Evolutionary conservation across 2,888 invertebrate species (phyloP).

Genomic region (Erebia aethiops): DNA sequence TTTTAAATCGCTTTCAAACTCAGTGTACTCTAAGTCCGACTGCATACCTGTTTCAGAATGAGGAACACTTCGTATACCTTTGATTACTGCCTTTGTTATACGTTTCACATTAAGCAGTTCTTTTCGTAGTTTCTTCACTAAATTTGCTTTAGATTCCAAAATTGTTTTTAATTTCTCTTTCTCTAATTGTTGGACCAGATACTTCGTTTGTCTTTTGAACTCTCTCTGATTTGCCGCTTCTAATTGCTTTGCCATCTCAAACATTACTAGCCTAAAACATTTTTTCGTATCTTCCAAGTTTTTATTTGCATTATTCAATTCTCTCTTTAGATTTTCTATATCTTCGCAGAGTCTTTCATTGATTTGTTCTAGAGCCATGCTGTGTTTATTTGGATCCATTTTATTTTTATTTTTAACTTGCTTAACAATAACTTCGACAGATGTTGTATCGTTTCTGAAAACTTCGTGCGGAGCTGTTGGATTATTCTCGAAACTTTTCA

Average conservation of each 20-base stretch:
- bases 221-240: slow-evolving; percentile 56
- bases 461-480: slow-evolving; percentile 54
- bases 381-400: slow-evolving; percentile 22
- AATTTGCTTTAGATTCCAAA: slow-evolving; percentile 60
- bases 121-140: slow-evolving; percentile 58
- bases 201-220: slow-evolving; percentile 54
- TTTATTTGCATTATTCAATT: slow-evolving; percentile 52
- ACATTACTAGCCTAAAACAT: slow-evolving; percentile 53
- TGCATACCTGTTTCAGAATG: slow-evolving; percentile 35
- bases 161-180: slow-evolving; percentile 65
- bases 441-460: slow-evolving; percentile 67
- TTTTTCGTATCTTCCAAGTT: slow-evolving; percentile 50
- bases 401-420: slow-evolving; percentile 54
- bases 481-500: slow-evolving; percentile 16
- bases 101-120: slow-evolving; percentile 60
- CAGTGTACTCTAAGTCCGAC: slow-evolving; percentile 60
- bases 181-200: slow-evolving; percentile 59
- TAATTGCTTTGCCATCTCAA: slow-evolving; percentile 63
- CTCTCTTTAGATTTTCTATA: slow-evolving; percentile 51
- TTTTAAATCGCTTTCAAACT: slow-evolving; percentile 58
- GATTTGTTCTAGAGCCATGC: slow-evolving; percentile 16
- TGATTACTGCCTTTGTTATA: slow-evolving; percentile 59
- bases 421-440: slow-evolving; percentile 70
- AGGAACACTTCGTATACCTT: slow-evolving; percentile 52
- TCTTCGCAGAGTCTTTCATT: slow-evolving; percentile 48